Percentiles rank a stretch among this genome's conserved stretches.
These are phyloP conservation scores for Leptinotarsa defecta DNA, from an alignment of 1,140 invertebrate species.

Conservation along the genomic window DNA sequence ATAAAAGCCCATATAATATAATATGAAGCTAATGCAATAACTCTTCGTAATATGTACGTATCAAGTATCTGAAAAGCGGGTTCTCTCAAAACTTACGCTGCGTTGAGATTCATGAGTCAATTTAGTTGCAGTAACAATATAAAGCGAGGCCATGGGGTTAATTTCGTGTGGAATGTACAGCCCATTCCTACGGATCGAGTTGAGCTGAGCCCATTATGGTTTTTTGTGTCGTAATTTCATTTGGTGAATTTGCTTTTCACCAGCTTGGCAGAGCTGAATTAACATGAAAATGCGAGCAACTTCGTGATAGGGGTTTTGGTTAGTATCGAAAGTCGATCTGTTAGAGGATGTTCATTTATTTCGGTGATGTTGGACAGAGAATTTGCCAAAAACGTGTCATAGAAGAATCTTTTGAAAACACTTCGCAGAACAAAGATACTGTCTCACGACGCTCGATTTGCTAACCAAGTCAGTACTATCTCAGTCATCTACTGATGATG, in stretches of 20 bases:
- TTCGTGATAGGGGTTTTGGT: too few species aligned
- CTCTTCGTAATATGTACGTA: conserved; percentile 21
- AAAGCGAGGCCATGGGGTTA: conserved; percentile 41
- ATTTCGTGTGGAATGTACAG: conserved; percentile 40
- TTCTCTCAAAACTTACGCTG: conserved; percentile 38
- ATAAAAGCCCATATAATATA: not conserved
- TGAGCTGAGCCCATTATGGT: conserved; percentile 6
- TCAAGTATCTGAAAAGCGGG: conserved; percentile 17
- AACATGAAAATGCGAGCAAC: not conserved
- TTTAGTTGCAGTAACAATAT: conserved; percentile 53
- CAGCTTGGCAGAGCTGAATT: not conserved
- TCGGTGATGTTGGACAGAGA: too few species aligned
- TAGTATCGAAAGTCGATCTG: too few species aligned
- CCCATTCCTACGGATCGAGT: not conserved
- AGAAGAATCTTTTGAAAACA: too few species aligned
- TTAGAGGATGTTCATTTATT: too few species aligned
- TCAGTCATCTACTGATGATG: too few species aligned
- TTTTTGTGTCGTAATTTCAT: conserved; percentile 16
- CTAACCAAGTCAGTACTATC: too few species aligned
- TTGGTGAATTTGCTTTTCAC: not conserved
- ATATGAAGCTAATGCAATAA: conserved; percentile 11
- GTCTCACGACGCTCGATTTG: too few species aligned
- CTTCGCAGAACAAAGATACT: too few species aligned
- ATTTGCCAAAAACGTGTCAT: too few species aligned
- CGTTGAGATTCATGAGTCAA: conserved; percentile 52